These are phyloP conservation scores for Oceanites oceanicus DNA, from an alignment of 2,113 vertebrate species.

Conservation along the genomic window DNA sequence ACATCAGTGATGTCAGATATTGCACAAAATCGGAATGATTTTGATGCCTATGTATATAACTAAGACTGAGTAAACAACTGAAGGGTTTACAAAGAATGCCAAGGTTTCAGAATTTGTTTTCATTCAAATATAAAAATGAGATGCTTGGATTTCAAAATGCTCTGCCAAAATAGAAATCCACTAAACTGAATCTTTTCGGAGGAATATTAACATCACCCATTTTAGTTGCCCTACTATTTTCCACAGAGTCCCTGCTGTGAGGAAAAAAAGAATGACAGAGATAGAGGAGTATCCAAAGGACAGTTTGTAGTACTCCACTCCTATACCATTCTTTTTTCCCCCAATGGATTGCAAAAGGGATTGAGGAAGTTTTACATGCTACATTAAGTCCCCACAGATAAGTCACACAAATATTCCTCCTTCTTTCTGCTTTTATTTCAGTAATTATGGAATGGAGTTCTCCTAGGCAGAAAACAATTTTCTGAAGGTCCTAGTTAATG, in stretches of 20 bases:
- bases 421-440: background rate
- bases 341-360: background rate
- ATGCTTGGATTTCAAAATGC: background rate
- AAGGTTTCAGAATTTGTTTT: background rate
- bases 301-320: background rate
- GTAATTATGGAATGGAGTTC: background rate
- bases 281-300: background rate
- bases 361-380: background rate
- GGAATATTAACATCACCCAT: background rate
- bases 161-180: background rate
- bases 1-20: background rate
- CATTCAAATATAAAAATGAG: background rate
- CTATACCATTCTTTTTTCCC: background rate
- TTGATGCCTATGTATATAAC: background rate
- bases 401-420: background rate
- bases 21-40: background rate
- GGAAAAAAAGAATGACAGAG: background rate
- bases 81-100: background rate
- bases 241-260: background rate
- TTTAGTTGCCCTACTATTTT: background rate
- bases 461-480: background rate
- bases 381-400: background rate
- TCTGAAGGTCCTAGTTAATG: background rate
- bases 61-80: background rate
- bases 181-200: background rate